Percentiles rank a stretch among this genome's conserved stretches.
These are phyloP conservation scores for Actinostola sp. DNA, from an alignment of 92 coral and sea anemone genomes.

Conservation along the genomic window DNA sequence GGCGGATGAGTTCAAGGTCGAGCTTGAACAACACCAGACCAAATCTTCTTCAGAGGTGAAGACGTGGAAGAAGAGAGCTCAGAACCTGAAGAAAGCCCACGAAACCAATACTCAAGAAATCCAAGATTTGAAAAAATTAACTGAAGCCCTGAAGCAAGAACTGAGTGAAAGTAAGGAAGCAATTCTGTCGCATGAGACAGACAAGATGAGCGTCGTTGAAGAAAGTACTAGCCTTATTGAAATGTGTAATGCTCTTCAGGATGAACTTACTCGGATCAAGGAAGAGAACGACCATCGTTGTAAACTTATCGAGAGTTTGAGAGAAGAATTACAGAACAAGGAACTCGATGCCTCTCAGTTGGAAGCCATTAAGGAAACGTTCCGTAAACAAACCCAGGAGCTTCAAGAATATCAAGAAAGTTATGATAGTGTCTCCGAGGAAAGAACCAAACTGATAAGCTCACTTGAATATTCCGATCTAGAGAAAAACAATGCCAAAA, in stretches of 20 bases:
- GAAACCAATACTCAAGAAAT: conserved; percentile 69
- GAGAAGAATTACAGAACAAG: conserved; percentile 23
- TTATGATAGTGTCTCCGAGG: conserved; percentile 1
- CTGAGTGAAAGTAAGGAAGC: conserved; percentile 7
- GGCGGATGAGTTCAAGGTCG: conserved; percentile 52
- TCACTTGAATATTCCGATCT: conserved; percentile 16
- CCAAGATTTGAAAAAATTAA: conserved; percentile 52
- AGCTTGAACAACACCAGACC: conserved; percentile 58
- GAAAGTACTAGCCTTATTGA: conserved; percentile 11
- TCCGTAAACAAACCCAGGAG: conserved; percentile 46
- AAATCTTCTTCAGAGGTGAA: conserved; percentile 60
- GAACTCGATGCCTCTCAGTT: conserved; percentile 43
- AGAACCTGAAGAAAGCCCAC: conserved; percentile 60
- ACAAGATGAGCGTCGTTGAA: background rate
- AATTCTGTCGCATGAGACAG: background rate
- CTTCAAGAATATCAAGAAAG: conserved; percentile 6
- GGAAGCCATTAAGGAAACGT: conserved; percentile 36
- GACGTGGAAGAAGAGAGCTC: conserved; percentile 71
- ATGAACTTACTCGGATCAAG: conserved; percentile 1
- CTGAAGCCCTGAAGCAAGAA: conserved; percentile 21
- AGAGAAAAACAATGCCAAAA: conserved; percentile 18
- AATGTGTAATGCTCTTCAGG: background rate
- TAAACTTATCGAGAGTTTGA: conserved; percentile 4
- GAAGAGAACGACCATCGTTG: conserved; percentile 3
- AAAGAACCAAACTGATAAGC: conserved; percentile 14